phyloP scores from a whole-genome alignment of 2,113 vertebrate genomes.

The Pluvialis apricaria region DNA sequence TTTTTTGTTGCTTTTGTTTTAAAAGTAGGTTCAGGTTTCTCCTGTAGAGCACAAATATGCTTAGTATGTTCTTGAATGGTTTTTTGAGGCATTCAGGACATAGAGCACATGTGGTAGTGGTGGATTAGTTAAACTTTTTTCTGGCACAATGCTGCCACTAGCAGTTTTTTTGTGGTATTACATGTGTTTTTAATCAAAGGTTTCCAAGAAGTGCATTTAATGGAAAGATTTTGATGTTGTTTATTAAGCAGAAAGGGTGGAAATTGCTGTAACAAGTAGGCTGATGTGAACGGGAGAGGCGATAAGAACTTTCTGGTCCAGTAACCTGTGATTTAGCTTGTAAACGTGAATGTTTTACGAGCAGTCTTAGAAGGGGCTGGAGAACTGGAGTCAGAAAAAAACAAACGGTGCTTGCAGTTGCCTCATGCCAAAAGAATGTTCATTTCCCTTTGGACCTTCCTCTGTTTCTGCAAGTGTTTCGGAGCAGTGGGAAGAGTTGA shows the following conservation, averaged over 20 bases:
- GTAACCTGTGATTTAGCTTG: neutral
- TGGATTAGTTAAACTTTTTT: neutral
- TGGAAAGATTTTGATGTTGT: neutral
- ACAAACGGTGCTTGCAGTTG: neutral
- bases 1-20: neutral
- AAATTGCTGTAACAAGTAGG: neutral
- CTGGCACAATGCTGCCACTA: constrained; percentile 85
- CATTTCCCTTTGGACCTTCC: neutral
- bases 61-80: neutral
- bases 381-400: neutral
- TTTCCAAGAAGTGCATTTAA: neutral
- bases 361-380: neutral
- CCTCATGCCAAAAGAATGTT: constrained; percentile 36
- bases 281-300: neutral
- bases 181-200: neutral
- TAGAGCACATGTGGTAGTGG: neutral
- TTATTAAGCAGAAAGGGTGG: neutral
- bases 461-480: neutral
- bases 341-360: neutral
- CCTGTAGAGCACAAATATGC: neutral
- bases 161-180: constrained; percentile 62
- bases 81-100: neutral
- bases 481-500: neutral
- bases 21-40: neutral
- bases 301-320: neutral